Percentiles rank a stretch among this genome's conserved stretches.
phyloP scores from a whole-genome alignment of 2,113 vertebrate genomes.

The Scortum barcoo region DNA sequence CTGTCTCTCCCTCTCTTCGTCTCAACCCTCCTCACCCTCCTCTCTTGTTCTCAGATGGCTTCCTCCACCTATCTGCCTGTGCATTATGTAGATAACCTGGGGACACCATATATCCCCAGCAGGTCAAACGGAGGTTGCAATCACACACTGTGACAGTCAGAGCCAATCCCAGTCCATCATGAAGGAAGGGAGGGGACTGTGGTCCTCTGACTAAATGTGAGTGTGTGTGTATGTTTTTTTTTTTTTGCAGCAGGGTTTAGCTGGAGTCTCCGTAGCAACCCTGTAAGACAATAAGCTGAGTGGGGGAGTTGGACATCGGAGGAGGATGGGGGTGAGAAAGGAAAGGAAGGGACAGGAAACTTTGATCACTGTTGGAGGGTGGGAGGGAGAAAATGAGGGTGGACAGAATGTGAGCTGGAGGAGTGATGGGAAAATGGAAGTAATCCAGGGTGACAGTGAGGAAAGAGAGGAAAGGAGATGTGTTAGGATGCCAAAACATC shows the following conservation, averaged over 20 bases:
- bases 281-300: constrained; percentile 33
- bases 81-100: constrained; percentile 86
- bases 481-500: not conserved
- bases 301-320: not conserved
- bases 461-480: not conserved
- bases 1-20: not conserved
- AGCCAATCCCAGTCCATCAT: constrained; percentile 86
- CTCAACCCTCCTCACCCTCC: constrained; percentile 33
- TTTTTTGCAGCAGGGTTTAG: constrained; percentile 16
- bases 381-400: constrained; percentile 7
- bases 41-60: constrained; percentile 72
- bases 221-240: constrained; percentile 22
- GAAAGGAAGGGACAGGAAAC: constrained; percentile 55
- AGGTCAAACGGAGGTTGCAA: constrained; percentile 89
- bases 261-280: constrained; percentile 9
- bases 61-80: constrained; percentile 86
- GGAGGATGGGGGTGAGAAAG: constrained; percentile 1
- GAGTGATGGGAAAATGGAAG: constrained; percentile 21
- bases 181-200: constrained; percentile 54
- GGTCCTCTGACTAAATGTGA: constrained; percentile 29
- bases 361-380: constrained; percentile 66
- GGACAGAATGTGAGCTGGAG: constrained; percentile 23
- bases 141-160: constrained; percentile 82
- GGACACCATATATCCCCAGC: constrained; percentile 83
- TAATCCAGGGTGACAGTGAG: not conserved